Conservation (phyloP, 2,113 vertebrate species). For the Numenius arquata region DNA sequence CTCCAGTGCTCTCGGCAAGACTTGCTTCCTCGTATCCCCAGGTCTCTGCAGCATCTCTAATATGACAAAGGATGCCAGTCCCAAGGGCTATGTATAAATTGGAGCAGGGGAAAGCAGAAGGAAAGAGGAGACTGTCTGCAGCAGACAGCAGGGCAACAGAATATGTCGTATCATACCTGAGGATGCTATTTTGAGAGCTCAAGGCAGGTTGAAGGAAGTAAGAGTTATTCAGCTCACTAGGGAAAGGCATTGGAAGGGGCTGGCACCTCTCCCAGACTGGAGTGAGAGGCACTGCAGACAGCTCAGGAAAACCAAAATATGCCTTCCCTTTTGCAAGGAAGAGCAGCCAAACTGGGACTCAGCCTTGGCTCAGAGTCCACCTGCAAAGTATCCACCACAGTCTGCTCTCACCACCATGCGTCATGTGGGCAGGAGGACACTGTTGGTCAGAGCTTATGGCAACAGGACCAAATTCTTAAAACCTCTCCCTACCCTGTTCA, state of each 20-base stretch:
- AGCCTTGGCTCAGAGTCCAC: constrained; percentile 12
- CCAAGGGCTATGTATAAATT: neutral
- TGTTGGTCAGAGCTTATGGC: fast-evolving
- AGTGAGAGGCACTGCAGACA: neutral
- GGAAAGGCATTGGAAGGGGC: neutral
- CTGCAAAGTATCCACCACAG: neutral
- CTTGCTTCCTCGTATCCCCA: neutral
- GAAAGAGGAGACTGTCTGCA: constrained; percentile 15
- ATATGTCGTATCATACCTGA: constrained; percentile 15
- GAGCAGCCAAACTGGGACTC: neutral
- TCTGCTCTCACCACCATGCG: neutral
- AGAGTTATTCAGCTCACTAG: constrained; percentile 16
- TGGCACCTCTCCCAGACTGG: constrained; percentile 49
- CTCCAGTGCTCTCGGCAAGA: neutral
- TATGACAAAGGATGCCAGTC: neutral
- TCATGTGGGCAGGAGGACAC: neutral
- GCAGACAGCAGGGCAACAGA: constrained; percentile 26
- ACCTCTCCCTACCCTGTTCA: neutral
- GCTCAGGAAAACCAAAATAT: constrained; percentile 52
- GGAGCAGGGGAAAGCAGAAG: neutral
- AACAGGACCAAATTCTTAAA: neutral
- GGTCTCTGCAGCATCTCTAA: neutral
- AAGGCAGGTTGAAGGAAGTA: constrained; percentile 36
- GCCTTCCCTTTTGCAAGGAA: neutral
- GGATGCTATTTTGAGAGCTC: constrained; percentile 43